These are phyloP conservation scores for Portevinia maculata DNA, from an alignment of 2,888 invertebrate genomes.

Conservation along the genomic window DNA sequence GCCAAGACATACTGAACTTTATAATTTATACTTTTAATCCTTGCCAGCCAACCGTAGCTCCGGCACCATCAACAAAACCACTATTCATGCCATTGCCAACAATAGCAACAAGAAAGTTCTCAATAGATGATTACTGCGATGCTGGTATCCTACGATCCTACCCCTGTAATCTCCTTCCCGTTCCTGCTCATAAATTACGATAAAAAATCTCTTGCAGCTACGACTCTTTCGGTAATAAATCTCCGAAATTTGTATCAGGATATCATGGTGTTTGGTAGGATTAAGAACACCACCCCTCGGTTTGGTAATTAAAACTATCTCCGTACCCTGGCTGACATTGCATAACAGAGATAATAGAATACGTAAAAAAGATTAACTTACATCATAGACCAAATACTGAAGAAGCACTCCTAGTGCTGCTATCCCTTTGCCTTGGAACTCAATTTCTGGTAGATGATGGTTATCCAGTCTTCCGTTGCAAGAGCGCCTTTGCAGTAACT, in stretches of 20 bases:
- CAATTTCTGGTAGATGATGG: slow-evolving; percentile 75
- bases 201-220: slow-evolving; percentile 56
- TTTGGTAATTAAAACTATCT: slow-evolving; percentile 59
- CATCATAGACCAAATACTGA: slow-evolving; percentile 91
- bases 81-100: not conserved
- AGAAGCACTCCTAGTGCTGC: slow-evolving; percentile 93
- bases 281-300: slow-evolving; percentile 35
- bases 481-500: slow-evolving; percentile 78
- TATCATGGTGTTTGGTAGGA: slow-evolving; percentile 29
- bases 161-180: slow-evolving; percentile 31
- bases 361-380: slow-evolving; percentile 82
- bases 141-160: slow-evolving; percentile 29
- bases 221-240: slow-evolving; percentile 61
- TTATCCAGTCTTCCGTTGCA: slow-evolving; percentile 77
- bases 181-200: slow-evolving; percentile 68
- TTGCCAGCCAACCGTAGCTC: slow-evolving; percentile 18
- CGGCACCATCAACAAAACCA: not conserved
- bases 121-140: slow-evolving; percentile 35
- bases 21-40: slow-evolving; percentile 63
- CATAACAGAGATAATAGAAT: not conserved
- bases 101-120: slow-evolving; percentile 3
- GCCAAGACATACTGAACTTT: slow-evolving; percentile 62
- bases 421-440: slow-evolving; percentile 85
- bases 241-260: slow-evolving; percentile 52
- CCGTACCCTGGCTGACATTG: slow-evolving; percentile 19